Evolutionary conservation across 2,797 vertebrate genomes (phyloP), one percentile per base, ranked within the genome.

Genomic region (Lophotriccus pileatus): DNA sequence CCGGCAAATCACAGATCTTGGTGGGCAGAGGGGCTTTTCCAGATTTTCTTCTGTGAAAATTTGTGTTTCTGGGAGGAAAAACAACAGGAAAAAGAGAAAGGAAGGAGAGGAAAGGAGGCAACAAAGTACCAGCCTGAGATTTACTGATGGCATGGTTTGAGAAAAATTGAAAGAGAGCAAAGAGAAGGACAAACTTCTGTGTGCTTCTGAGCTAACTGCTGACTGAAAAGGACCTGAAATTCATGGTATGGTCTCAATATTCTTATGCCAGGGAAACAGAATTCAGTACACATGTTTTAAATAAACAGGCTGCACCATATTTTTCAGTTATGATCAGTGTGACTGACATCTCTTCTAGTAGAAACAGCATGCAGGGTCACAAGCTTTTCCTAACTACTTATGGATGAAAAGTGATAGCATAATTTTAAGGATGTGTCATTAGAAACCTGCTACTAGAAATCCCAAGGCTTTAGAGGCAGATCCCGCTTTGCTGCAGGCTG

Each of bases 361-460:
- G 70, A 70, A 95, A 90, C 70, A 87, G 90, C 81, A 88, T 63
- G 84, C 74, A 87, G 63, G 52, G 86, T 94, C 59, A 56, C 59
- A 84, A 90, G 77, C 41, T 94, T 84, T 95, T 87, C 67, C 92
- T 81, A 74, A 52, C 47, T 84, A 90, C 74, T 84, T 64, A 73
- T 12, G 37, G 90, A 95, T 89, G 90, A 90, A 88, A 95, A 67
- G 55, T 56, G 77, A 89, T 49, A 89, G 74, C n/a, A 37, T 87
- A 82, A 56, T 80, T 94, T 90, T 73, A 87, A 91, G 52, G 64
- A 95, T 2, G 5, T 81, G 43, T 78, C 47, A 94, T 94, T 92
- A 92, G 88, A 79, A 96, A 92, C 44, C 63, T 67, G 27, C 74
- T 84, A 84, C 75, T 82, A 87, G 88, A 94, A 95, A 86, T 37